Conservation (phyloP, 2,113 vertebrate genomes). For the Protomyctophum bolini region DNA sequence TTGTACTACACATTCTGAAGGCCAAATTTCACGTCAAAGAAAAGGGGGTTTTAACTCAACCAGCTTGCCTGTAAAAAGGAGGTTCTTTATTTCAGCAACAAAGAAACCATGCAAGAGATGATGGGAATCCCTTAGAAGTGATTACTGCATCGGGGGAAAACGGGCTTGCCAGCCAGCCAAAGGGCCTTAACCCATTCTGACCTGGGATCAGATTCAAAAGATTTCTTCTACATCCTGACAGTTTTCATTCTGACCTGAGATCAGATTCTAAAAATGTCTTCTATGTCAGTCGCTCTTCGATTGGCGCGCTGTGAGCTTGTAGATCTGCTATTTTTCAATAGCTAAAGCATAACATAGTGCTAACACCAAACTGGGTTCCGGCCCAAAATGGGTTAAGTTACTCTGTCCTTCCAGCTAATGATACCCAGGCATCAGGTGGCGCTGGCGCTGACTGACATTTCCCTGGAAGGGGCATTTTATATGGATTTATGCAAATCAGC, state of each 20-base stretch:
- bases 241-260: too few species aligned
- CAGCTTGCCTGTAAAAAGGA: constrained; percentile 50
- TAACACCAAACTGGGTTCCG: too few species aligned
- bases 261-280: too few species aligned
- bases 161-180: constrained; percentile 40
- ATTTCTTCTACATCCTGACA: too few species aligned
- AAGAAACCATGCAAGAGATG: constrained; percentile 51
- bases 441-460: constrained; percentile 79
- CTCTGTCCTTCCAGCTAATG: constrained; percentile 50
- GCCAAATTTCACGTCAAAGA: constrained; percentile 52
- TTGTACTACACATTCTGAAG: constrained; percentile 40
- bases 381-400: constrained; percentile 22
- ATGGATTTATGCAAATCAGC: constrained; percentile 89
- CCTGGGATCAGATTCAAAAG: too few species aligned
- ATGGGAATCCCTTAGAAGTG: constrained; percentile 60
- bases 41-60: constrained; percentile 45
- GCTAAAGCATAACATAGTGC: too few species aligned
- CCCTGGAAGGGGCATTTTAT: constrained; percentile 79
- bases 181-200: constrained; percentile 14
- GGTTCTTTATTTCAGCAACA: constrained; percentile 60
- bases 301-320: too few species aligned
- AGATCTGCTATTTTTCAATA: too few species aligned
- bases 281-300: too few species aligned
- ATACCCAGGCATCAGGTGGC: constrained; percentile 84
- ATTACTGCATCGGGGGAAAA: constrained; percentile 59